Conservation (phyloP, 2,888 invertebrate species). For the Apotomis capreana region DNA sequence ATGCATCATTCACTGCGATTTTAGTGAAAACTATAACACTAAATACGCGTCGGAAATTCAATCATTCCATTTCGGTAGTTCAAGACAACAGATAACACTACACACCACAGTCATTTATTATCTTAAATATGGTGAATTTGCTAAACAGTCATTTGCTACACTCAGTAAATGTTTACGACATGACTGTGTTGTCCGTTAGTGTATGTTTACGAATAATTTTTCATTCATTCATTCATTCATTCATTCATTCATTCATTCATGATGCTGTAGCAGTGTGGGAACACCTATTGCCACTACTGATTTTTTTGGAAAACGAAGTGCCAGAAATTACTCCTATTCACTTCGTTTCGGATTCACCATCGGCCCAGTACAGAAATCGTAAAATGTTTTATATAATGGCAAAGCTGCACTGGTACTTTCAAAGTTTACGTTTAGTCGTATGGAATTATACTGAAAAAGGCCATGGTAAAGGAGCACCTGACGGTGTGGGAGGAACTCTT, state of each 20-base stretch:
- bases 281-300: not conserved
- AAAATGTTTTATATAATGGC: constrained; percentile 9
- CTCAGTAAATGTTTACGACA: not conserved
- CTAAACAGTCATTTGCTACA: constrained; percentile 1
- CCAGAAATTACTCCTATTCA: constrained; percentile 6
- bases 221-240: too few species aligned
- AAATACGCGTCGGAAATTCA: constrained; percentile 40
- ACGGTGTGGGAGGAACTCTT: constrained; percentile 43
- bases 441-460: constrained; percentile 45
- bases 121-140: constrained; percentile 30
- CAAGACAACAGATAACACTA: constrained; percentile 32
- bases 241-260: too few species aligned
- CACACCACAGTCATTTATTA: constrained; percentile 33
- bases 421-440: not conserved
- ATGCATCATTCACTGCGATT: constrained; percentile 34
- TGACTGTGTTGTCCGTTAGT: too few species aligned
- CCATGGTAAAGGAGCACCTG: constrained; percentile 46
- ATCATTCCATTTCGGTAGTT: constrained; percentile 39
- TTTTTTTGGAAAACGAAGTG: not conserved
- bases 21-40: constrained; percentile 38
- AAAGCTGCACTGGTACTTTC: not conserved
- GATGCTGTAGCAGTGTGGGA: not conserved
- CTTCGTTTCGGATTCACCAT: constrained; percentile 8
- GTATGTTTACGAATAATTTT: too few species aligned
- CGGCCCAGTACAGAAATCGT: constrained; percentile 10